These are phyloP conservation scores for Corythucha ciliata DNA, from an alignment of 2,888 invertebrate species.

Conservation along the genomic window DNA sequence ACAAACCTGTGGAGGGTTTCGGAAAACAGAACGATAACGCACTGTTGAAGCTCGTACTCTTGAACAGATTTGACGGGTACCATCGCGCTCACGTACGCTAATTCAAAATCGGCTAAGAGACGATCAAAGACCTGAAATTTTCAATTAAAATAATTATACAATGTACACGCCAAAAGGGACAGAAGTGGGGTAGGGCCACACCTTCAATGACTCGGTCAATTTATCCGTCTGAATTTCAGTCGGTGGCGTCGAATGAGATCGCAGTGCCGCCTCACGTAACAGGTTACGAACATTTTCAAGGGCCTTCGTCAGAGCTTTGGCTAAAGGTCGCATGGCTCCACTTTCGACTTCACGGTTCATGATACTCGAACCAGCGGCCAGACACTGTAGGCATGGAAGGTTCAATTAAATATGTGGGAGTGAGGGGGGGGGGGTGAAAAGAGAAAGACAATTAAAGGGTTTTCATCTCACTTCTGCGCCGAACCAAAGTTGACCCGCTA, in stretches of 20 bases:
- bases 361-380: conserved; percentile 96
- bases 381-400: conserved; percentile 55
- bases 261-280: conserved; percentile 76
- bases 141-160: not conserved
- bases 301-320: conserved; percentile 91
- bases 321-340: conserved; percentile 90
- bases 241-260: conserved; percentile 41
- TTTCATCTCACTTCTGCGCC: conserved; percentile 74
- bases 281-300: conserved; percentile 85
- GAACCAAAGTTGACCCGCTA: conserved; percentile 98
- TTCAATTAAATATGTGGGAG: not conserved
- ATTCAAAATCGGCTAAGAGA: conserved; percentile 93
- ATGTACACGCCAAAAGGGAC: conserved; percentile 1
- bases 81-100: conserved; percentile 98
- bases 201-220: conserved; percentile 41
- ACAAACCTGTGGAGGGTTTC: conserved; percentile 69
- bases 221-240: conserved; percentile 39
- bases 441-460: not conserved
- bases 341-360: conserved; percentile 95
- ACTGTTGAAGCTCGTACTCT: conserved; percentile 93
- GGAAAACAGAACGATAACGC: conserved; percentile 93
- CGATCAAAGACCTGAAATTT: conserved; percentile 69
- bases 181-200: conserved; percentile 40
- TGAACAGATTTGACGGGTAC: conserved; percentile 94
- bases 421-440: not conserved